A percentile compares a stretch with the other conserved stretches of the same genome.
These are phyloP conservation scores for Taenaris catops DNA, from an alignment of 2,888 invertebrate species.

Conservation along the genomic window DNA sequence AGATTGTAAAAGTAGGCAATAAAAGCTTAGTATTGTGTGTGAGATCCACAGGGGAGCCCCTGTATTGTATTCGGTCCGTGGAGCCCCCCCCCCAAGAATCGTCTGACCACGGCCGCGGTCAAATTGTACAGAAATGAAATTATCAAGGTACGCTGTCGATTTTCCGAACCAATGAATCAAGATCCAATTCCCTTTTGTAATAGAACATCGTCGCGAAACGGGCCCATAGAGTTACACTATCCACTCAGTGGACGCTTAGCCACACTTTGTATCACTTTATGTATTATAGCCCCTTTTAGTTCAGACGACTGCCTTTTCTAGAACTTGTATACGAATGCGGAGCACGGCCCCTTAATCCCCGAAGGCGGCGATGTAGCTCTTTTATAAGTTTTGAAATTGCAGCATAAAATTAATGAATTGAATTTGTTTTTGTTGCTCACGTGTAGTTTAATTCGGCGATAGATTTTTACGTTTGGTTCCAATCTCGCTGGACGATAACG, in stretches of 20 bases:
- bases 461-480: too few relatives aligned
- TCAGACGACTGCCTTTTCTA: slow-evolving; percentile 23
- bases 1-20: slow-evolving; percentile 79
- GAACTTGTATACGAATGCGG: slow-evolving; percentile 2
- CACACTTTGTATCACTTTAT: slow-evolving; percentile 50
- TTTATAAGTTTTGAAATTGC: background rate
- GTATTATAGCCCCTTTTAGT: slow-evolving; percentile 31
- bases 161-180: slow-evolving; percentile 80
- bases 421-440: too few relatives aligned
- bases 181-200: slow-evolving; percentile 80
- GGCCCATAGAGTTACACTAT: slow-evolving; percentile 69
- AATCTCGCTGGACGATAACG: too few relatives aligned
- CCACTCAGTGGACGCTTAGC: slow-evolving; percentile 69
- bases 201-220: slow-evolving; percentile 78
- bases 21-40: slow-evolving; percentile 78
- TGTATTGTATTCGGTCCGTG: slow-evolving; percentile 71
- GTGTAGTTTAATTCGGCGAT: too few relatives aligned
- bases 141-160: slow-evolving; percentile 80
- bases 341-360: slow-evolving; percentile 1
- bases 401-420: background rate
- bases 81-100: slow-evolving; percentile 68
- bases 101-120: slow-evolving; percentile 77
- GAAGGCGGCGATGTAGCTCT: background rate
- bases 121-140: slow-evolving; percentile 81
- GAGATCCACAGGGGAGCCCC: slow-evolving; percentile 69